Evolutionary conservation across 2,888 invertebrate genomes (phyloP).

Genomic region (Drosophila prolongata): DNA sequence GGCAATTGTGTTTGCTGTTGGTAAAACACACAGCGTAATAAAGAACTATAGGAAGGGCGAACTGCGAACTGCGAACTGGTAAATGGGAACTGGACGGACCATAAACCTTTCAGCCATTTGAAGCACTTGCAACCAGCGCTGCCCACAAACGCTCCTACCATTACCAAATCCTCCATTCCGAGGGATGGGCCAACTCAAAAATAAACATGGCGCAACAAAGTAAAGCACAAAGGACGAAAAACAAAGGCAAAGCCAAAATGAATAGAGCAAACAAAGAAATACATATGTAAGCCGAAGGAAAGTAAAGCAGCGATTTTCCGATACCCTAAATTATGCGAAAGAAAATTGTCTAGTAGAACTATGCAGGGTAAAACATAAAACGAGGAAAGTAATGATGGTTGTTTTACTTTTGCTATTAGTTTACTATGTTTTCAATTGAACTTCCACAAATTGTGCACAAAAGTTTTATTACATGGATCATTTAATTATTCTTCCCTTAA

Average conservation of each 20-base stretch:
- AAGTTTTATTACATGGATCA: not conserved
- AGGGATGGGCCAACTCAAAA: slow-evolving; percentile 36
- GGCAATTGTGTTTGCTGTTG: slow-evolving; percentile 71
- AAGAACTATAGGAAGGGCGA: slow-evolving; percentile 53
- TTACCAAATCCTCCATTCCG: slow-evolving; percentile 18
- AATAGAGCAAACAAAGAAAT: slow-evolving; percentile 45
- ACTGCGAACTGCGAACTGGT: slow-evolving; percentile 9
- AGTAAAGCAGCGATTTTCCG: not conserved
- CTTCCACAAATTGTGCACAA: not conserved
- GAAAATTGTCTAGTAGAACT: not conserved
- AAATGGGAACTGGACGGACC: slow-evolving; percentile 28
- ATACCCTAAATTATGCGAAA: slow-evolving; percentile 23
- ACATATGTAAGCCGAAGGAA: slow-evolving; percentile 10
- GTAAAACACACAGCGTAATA: slow-evolving; percentile 64
- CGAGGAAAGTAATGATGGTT: not conserved
- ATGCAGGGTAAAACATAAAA: not conserved
- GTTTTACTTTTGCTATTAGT: not conserved
- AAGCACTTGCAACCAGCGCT: slow-evolving; percentile 23
- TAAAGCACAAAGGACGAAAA: slow-evolving; percentile 39
- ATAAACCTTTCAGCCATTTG: slow-evolving; percentile 43
- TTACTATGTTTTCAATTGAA: not conserved
- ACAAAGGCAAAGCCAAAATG: slow-evolving; percentile 37
- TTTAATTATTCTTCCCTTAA: not conserved
- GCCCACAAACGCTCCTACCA: slow-evolving; percentile 29
- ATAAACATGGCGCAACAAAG: slow-evolving; percentile 43